Conservation (phyloP, 1,140 invertebrate genomes). For the Lethrus apterus region DNA sequence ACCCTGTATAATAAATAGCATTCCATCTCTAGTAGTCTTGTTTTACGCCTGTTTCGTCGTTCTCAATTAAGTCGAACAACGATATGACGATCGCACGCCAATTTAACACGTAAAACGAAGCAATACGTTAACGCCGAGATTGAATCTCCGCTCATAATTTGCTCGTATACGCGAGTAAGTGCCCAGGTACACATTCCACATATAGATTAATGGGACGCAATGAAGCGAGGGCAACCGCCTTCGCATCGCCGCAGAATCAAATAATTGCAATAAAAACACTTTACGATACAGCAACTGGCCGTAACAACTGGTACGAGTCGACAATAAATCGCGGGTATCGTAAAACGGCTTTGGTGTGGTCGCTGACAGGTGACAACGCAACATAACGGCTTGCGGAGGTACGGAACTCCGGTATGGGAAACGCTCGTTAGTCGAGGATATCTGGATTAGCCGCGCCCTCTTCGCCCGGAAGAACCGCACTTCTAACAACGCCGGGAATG, state of each 20-base stretch:
- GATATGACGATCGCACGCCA: no score
- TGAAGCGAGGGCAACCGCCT: conserved; percentile 16
- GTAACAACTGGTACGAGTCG: conserved; percentile 17
- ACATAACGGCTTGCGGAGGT: conserved; percentile 13
- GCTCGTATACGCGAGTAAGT: no score
- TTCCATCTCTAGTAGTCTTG: no score
- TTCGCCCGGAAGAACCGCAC: no score
- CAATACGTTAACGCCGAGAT: no score
- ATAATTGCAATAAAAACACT: conserved; percentile 19
- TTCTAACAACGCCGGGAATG: no score
- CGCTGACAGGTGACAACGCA: conserved; percentile 18
- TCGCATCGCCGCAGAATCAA: conserved; percentile 9
- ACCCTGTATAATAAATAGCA: no score
- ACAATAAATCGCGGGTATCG: conserved; percentile 20
- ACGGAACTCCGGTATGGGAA: conserved; percentile 1
- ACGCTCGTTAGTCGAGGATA: background rate
- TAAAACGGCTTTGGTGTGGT: conserved; percentile 19
- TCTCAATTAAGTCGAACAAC: no score
- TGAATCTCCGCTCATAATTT: no score
- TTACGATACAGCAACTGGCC: conserved; percentile 18
- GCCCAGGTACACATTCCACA: background rate
- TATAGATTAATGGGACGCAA: conserved; percentile 17
- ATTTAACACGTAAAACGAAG: no score
- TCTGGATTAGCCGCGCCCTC: no score
- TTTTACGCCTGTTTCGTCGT: no score